Percentiles rank a stretch among this genome's conserved stretches.
Evolutionary conservation across 1,140 invertebrate species (phyloP).

Genomic region (Drosophila funebris): DNA sequence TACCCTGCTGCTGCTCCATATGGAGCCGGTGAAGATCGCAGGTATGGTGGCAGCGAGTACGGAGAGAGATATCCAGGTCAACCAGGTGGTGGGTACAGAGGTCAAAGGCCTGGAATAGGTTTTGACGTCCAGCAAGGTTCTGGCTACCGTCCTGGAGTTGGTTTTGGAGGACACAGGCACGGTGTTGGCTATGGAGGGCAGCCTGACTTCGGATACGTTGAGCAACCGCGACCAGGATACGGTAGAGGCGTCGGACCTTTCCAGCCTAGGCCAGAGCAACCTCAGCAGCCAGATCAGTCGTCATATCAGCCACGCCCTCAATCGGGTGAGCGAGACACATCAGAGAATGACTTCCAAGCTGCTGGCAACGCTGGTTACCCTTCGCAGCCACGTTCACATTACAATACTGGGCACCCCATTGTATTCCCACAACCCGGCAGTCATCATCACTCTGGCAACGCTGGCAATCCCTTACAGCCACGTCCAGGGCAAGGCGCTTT

Average conservation of each 20-base stretch:
- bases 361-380: neutral
- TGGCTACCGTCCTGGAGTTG: neutral
- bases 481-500: neutral
- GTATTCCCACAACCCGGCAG: conserved; percentile 19
- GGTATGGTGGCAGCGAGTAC: neutral
- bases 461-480: neutral
- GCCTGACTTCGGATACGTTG: neutral
- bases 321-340: too few relatives aligned
- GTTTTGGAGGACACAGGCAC: neutral
- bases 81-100: too few relatives aligned
- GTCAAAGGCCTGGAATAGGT: neutral
- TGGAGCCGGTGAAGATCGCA: neutral
- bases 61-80: neutral
- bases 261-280: too few relatives aligned
- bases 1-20: neutral
- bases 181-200: neutral
- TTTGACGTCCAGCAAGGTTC: neutral
- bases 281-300: too few relatives aligned
- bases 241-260: neutral
- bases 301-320: too few relatives aligned
- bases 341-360: too few relatives aligned
- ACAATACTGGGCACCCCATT: neutral
- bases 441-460: neutral
- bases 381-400: neutral
- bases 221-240: neutral